Base-by-base conservation (phyloP, 2,113 vertebrate genomes). In the Colossoma macropomum region DNA sequence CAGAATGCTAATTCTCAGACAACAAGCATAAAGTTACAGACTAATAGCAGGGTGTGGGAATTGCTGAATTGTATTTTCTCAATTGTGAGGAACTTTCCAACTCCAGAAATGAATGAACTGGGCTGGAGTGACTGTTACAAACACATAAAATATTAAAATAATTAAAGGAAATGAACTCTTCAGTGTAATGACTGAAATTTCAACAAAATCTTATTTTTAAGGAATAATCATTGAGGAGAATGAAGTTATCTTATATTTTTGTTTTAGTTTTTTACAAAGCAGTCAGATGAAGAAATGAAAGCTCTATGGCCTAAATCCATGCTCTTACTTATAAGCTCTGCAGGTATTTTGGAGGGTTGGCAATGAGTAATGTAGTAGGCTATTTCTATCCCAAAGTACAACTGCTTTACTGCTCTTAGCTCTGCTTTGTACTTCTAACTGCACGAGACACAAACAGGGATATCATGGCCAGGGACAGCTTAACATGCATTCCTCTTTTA, bases 401-500 rank as follows among this genome's bases (percentile, higher is more conserved):
- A 6, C 8, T n/a, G 13, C 23, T 41, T 27, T 79, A 17, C 28
- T 45, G 28, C 38, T 56, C 50, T 17, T 52, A 30, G 48, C 45
- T 59, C 52, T 32, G 41, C 16, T 11, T 21, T 17, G 28, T 28
- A 77, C 38, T 27, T 80, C 79, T 78, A 52, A 48, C 68, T 41
- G 62, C 41, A 74, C 1, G 1, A 86, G 79, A 84, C 83, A 38
- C 75, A 83, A 1, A 86, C 82, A 65, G 82, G 76, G 41, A 17
- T 65, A 66, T 89, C 68, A 86, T 32, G 38, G 28, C n/a, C 19
- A 68, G 66, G 78, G 25, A 75, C 66, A 34, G 60, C 77, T 74
- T 80, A 78, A 68, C 2, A 16, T 75, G 81, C 70, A 34, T 62
- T 83, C 75, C 78, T 66, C 28, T 69, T 71, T 81, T 84, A 87